These are phyloP conservation scores for Bathynomus jamesi DNA, from an alignment of 1,140 invertebrate species.

Conservation along the genomic window DNA sequence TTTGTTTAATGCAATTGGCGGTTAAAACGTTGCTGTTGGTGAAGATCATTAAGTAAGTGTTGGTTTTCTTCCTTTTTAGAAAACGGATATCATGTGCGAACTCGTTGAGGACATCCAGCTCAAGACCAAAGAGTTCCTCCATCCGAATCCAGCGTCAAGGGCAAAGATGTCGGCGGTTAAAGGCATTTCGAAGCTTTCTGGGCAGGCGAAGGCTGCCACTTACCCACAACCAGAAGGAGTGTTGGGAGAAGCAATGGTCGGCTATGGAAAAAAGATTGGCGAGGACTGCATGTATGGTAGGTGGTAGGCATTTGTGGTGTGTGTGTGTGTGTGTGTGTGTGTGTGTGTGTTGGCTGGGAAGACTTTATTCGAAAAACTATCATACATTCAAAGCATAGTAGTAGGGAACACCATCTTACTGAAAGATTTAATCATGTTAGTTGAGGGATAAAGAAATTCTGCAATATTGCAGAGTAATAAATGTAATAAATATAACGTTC, in stretches of 20 bases:
- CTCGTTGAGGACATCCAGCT: conserved; percentile 89
- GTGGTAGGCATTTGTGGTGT: conserved; percentile 13
- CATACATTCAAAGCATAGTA: too few species aligned
- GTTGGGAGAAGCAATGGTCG: conserved; percentile 91
- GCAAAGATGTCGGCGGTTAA: conserved; percentile 93
- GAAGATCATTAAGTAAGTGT: too few species aligned
- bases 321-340: neutral
- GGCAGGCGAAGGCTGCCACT: conserved; percentile 55
- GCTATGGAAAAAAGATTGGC: conserved; percentile 90
- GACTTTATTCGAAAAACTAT: too few species aligned
- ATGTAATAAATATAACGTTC: too few species aligned
- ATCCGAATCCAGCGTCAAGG: conserved; percentile 93
- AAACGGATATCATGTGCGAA: conserved; percentile 93
- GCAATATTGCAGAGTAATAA: too few species aligned
- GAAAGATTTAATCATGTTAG: too few species aligned
- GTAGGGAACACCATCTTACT: too few species aligned
- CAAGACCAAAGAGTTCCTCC: conserved; percentile 97
- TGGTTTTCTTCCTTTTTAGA: conserved; percentile 54
- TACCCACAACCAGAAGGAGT: conserved; percentile 98
- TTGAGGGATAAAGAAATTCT: too few species aligned
- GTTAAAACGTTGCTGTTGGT: too few species aligned
- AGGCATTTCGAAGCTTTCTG: conserved; percentile 57
- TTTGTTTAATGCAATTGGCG: too few species aligned
- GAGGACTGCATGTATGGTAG: conserved; percentile 87
- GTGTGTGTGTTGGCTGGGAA: conserved; percentile 3